phyloP scores from a whole-genome alignment of 2,888 invertebrate genomes.

The Caradrina clavipalpis region DNA sequence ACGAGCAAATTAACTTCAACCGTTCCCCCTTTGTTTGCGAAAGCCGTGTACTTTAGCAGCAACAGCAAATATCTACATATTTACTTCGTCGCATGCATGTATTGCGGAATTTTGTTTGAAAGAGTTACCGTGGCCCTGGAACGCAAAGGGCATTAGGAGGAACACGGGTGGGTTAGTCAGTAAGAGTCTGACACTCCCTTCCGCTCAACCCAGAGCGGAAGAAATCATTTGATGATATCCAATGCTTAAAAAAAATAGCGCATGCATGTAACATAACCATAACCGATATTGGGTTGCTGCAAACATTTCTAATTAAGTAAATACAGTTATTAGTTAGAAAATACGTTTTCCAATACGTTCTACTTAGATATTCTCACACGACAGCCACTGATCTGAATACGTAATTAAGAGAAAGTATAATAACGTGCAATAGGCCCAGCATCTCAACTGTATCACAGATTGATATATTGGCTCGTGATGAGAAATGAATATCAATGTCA shows the following conservation, averaged over 20 bases:
- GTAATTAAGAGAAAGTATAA: constrained; percentile 58
- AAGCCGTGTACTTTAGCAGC: constrained; percentile 47
- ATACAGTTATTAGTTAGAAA: constrained; percentile 11
- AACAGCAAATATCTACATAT: constrained; percentile 42
- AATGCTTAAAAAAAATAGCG: no score
- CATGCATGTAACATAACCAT: not conserved
- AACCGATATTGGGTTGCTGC: not conserved
- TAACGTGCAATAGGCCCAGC: constrained; percentile 20
- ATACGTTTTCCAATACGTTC: constrained; percentile 23
- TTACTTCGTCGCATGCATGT: constrained; percentile 18
- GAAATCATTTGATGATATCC: no score
- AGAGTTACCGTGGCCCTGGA: no score
- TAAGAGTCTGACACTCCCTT: no score
- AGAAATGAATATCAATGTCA: constrained; percentile 30
- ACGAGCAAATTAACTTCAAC: constrained; percentile 43
- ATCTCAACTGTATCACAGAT: constrained; percentile 29
- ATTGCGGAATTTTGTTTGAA: no score
- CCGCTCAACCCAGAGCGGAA: no score
- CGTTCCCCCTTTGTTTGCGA: constrained; percentile 58
- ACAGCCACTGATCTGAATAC: constrained; percentile 49
- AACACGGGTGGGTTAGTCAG: no score
- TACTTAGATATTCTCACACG: constrained; percentile 32
- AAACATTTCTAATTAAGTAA: constrained; percentile 25
- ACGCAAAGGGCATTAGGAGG: no score
- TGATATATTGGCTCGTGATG: constrained; percentile 39